Base-by-base conservation (phyloP, 2,113 vertebrate genomes). In the Vulpes lagopus region DNA sequence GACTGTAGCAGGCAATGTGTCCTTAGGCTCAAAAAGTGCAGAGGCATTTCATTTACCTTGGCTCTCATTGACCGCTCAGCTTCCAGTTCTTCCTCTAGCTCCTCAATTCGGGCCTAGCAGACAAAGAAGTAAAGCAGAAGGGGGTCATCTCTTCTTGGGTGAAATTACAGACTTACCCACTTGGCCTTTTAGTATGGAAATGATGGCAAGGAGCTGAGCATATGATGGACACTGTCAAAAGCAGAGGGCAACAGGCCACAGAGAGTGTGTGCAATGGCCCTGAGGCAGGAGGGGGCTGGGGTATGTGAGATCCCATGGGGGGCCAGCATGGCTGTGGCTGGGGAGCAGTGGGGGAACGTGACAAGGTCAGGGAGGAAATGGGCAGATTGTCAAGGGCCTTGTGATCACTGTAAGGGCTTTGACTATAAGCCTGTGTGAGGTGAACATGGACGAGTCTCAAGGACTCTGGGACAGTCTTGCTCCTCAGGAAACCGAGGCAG, bases 71-170 rank as follows among this genome's bases (percentile, higher is more conserved):
- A 98, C 49, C 98, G 79, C 60, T 99, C 98, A 55, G 97, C 98
- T 97, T 99, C 98, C 83, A 99, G 96, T 43, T 99, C 98, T 94
- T 99, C 98, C 88, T 99, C 98, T 74, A 99, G 59, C 93, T 99
- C 98, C 96, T 99, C 98, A 17, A 94, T 98, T 15, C 38, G 59
- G 71, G 97, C 94, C 98, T 99, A 97, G 53, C 69, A 27, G 32
- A 81, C 2, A 11, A 30, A 96, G 7, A 69, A 64, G 11, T 79
- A 93, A 38, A 35, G 20, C 43, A 43, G 43, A 43, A 43, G 16
- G 49, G 2, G 53, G 22, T 74, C 22, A 23, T 81, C 27, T 92
- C 15, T 82, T 17, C 3, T 1, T 1, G 0, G 25, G 25, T 64
- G 67, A 80, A 43, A 16, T 49, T 80, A 73, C 62, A 86, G 32